Percentiles rank a stretch among this genome's conserved stretches.
These are phyloP conservation scores for Gryllus bimaculatus DNA, from an alignment of 1,140 invertebrate species.

Conservation along the genomic window DNA sequence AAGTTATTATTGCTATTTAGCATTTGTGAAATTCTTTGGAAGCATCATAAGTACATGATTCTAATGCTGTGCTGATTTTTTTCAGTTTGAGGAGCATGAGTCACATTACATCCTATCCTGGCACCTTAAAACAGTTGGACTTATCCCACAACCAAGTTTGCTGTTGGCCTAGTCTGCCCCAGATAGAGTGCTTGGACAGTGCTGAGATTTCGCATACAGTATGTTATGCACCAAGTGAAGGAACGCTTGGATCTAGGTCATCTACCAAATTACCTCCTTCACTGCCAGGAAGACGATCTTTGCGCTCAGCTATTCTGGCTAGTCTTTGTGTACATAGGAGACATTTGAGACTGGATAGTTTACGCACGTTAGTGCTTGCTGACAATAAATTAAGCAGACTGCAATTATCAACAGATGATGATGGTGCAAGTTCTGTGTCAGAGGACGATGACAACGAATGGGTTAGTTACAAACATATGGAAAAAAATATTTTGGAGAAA, in stretches of 20 bases:
- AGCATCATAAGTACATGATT: too few relatives aligned
- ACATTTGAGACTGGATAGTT: slow-evolving; percentile 68
- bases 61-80: background rate
- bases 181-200: slow-evolving; percentile 45
- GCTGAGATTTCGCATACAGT: slow-evolving; percentile 49
- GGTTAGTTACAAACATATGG: slow-evolving; percentile 33
- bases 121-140: slow-evolving; percentile 80
- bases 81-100: slow-evolving; percentile 52
- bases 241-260: slow-evolving; percentile 14
- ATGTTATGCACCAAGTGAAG: slow-evolving; percentile 47
- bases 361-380: slow-evolving; percentile 72
- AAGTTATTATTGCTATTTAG: too few relatives aligned
- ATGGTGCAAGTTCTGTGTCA: slow-evolving; percentile 36
- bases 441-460: slow-evolving; percentile 43
- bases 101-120: slow-evolving; percentile 81
- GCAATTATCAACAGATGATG: slow-evolving; percentile 68
- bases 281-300: slow-evolving; percentile 34
- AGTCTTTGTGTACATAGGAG: slow-evolving; percentile 73
- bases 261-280: background rate
- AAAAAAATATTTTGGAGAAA: too few relatives aligned
- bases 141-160: slow-evolving; percentile 86
- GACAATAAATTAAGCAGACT: slow-evolving; percentile 75
- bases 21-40: too few relatives aligned
- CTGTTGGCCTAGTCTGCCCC: slow-evolving; percentile 75
- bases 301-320: slow-evolving; percentile 62